These are phyloP conservation scores for Spilogale gracilis DNA, from an alignment of 2,113 vertebrate species.

Conservation along the genomic window DNA sequence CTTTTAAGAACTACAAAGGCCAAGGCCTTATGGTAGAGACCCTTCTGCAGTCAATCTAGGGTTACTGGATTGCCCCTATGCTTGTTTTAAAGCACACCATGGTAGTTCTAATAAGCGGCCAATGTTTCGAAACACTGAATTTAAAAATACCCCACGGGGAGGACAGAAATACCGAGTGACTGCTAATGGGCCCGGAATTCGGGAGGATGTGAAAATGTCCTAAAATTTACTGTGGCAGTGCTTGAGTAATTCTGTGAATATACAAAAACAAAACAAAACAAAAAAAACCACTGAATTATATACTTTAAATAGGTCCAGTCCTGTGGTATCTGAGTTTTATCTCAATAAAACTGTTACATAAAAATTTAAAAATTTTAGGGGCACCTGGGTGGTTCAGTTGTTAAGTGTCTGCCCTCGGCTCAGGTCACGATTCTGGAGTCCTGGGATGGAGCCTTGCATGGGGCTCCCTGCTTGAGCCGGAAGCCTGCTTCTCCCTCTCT, in stretches of 20 bases:
- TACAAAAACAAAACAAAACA: background rate
- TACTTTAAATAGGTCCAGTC: conserved; percentile 7
- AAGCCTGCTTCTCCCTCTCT: too few species aligned
- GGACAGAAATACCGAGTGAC: background rate
- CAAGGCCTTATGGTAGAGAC: background rate
- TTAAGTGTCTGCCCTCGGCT: too few species aligned
- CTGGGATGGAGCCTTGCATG: too few species aligned
- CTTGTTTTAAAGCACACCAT: conserved; percentile 22
- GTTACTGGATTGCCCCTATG: background rate
- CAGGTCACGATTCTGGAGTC: too few species aligned
- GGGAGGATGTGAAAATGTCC: conserved; percentile 12
- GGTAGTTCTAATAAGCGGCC: conserved; percentile 12
- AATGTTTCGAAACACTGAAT: background rate
- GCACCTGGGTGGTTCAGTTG: too few species aligned
- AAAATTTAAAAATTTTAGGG: background rate
- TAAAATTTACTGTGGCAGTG: conserved; percentile 15
- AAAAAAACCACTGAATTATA: background rate
- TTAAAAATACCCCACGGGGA: background rate
- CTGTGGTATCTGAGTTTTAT: background rate
- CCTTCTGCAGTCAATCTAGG: background rate
- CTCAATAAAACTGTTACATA: conserved; percentile 35
- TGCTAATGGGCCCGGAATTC: background rate
- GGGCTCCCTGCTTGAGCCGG: too few species aligned
- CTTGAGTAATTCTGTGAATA: background rate
- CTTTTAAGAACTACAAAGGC: background rate